A percentile compares a stretch with the other conserved stretches of the same genome.
phyloP scores from a whole-genome alignment of 2,797 vertebrate species.

The Chromobotia macracanthus region DNA sequence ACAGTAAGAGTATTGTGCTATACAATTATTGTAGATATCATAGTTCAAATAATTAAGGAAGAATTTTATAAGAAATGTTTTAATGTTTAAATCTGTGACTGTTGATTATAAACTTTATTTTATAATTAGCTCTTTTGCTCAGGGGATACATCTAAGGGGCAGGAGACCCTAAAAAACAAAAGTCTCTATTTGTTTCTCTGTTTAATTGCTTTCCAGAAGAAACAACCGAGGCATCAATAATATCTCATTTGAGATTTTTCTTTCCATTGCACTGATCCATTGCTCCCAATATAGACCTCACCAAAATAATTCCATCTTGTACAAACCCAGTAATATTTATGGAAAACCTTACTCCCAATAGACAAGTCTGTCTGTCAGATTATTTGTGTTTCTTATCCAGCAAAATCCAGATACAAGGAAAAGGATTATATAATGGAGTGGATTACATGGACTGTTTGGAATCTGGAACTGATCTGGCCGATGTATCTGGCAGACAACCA shows the following conservation, averaged over 20 bases:
- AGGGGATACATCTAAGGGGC: too few species aligned
- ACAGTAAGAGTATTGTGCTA: too few species aligned
- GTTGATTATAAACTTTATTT: not conserved
- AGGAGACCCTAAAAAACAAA: too few species aligned
- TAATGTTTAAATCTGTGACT: not conserved
- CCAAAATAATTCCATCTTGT: not conserved
- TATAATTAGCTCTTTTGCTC: too few species aligned
- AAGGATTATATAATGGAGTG: conserved; percentile 52
- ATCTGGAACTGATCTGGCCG: conserved; percentile 48
- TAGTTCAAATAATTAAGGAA: too few species aligned
- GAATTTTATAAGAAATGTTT: too few species aligned
- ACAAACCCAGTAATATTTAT: not conserved
- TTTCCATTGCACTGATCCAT: not conserved
- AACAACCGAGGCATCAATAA: too few species aligned
- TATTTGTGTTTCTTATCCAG: conserved; percentile 30
- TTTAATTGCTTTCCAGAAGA: too few species aligned
- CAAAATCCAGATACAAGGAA: conserved; percentile 23
- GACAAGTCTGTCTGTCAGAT: conserved; percentile 9
- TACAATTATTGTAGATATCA: too few species aligned
- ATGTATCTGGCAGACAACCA: conserved; percentile 53
- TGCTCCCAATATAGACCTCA: not conserved
- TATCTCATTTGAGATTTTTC: not conserved
- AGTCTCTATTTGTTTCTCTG: too few species aligned
- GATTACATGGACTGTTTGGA: conserved; percentile 50
- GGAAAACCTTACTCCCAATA: not conserved